Base-by-base conservation (phyloP, 2,888 invertebrate species). In the Schizaphis graminum region DNA sequence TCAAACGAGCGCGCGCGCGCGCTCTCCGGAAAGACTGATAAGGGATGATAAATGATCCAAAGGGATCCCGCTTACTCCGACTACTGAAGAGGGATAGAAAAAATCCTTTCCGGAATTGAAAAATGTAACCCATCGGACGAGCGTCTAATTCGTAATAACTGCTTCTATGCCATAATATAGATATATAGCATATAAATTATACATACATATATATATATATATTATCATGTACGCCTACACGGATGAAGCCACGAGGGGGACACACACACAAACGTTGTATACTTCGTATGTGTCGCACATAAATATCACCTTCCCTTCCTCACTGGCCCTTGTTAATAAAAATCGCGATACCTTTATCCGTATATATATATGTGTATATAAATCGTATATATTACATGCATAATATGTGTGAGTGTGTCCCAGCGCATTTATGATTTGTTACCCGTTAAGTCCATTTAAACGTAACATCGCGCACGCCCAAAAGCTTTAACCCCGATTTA, bases 381-480 rank as follows among this genome's bases (percentile, higher is more conserved):
- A 3, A 44, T 44, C 41, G 41, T 44, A 44, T 44, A 44, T 44
- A 44, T 44, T 44, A 53, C 53, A 53, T 53, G 53, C 53, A 85
- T 41, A 26, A 7, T 44, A 26, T 44, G 85, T 44, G 85, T 85
- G 85, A 26, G 85, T 35, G 3, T 53, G n/a, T 44, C 86, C 47
- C 28, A 44, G 16, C 86, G 86, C 44, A 13, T n/a, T 47, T 61
- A 89, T 93, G 93, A 93, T 93, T 93, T 93, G 93, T 93, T 93
- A 89, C 89, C 93, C 84, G 89, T 93, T 93, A 93, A 93, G 93
- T 93, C 89, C 77, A 47, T 93, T 93, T 93, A 84, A 53, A 84
- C 85, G 56, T 41, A 44, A 44, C 41, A 26, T 16, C 24, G 35
- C 21, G 21, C n/a, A 47, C 26, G 41, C 21, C 84, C 77, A 93